A percentile compares a stretch with the other conserved stretches of the same genome.
phyloP scores from a whole-genome alignment of 2,797 vertebrate genomes.

The Phoxinus dragarum region DNA sequence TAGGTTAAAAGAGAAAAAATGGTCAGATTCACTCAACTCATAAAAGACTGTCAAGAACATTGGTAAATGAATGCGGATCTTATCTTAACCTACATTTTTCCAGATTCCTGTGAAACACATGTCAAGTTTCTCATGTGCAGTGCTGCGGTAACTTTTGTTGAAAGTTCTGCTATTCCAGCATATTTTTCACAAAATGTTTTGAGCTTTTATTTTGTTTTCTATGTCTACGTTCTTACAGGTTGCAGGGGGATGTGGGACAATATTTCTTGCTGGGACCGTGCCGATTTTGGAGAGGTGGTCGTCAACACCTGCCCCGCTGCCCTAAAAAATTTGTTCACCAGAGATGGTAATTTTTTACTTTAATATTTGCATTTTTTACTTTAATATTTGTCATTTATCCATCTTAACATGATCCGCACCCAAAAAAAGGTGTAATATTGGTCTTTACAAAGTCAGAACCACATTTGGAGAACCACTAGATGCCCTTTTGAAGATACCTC shows the following conservation, averaged over 20 bases:
- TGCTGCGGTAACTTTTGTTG: background rate
- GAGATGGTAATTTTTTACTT: conserved; percentile 67
- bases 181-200: background rate
- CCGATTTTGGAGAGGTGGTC: conserved; percentile 66
- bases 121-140: conserved; percentile 45
- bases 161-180: background rate
- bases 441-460: background rate
- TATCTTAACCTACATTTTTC: conserved; percentile 30
- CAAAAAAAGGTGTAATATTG: too few species aligned
- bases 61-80: conserved; percentile 33
- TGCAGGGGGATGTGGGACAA: conserved; percentile 75
- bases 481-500: background rate
- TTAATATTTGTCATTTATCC: background rate
- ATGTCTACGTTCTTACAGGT: conserved; percentile 62
- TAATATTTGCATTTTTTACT: conserved; percentile 36
- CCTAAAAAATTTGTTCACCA: conserved; percentile 72
- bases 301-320: conserved; percentile 71
- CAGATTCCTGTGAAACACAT: conserved; percentile 35
- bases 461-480: background rate
- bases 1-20: background rate
- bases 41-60: background rate
- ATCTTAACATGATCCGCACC: background rate
- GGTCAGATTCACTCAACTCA: background rate
- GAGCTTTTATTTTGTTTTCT: conserved; percentile 19
- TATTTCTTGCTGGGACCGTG: conserved; percentile 71